Base-by-base conservation (phyloP, 2,797 vertebrate species). In the Ptychobarbus kaznakovi region DNA sequence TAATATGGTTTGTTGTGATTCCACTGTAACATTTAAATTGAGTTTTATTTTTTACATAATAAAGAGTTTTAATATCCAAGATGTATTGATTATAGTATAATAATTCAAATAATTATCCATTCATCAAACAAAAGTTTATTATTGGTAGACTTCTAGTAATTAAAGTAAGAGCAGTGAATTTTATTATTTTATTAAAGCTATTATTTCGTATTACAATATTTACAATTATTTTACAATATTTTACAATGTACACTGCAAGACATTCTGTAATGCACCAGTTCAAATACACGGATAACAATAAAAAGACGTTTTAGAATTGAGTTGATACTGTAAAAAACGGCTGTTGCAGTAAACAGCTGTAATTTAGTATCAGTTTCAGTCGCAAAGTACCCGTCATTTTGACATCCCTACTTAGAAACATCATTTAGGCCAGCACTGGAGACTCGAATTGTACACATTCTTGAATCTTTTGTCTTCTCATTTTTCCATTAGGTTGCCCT, bases 401-500 rank as follows among this genome's bases (percentile, higher is more conserved):
- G 75, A 58, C 53, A 78, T 15, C 51, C 1, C 32, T 76, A 42
- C 35, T 42, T 38, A 61, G 22, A 61, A 78, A 61, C 74, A 58
- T 86, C 53, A 77, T 66, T 18, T 20, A 13, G 18, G 20, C 68
- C 10, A 32, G 73, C 44, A 35, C 25, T 56, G 61, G 8, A 68
- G 79, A 35, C 73, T 40, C 58, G 38, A 77, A 81, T 61, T 53
- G 68, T 81, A 65, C 84, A 80, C 65, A 46, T 77, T n/a, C 16
- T 82, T 53, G 9, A 42, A 56, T 44, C 78, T 75, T 61, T 63
- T 42, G 40, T 61, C 28, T 58, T 86, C 87, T 85, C 70, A 87
- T 86, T 84, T 86, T 68, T 69, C 18, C 44, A 80, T 85, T 38
- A 2, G 40, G 65, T 84, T 80, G 82, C 72, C 78, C 80, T 83